Evolutionary conservation across 2,113 vertebrate genomes (phyloP).

Genomic region (Ahaetulla prasina): DNA sequence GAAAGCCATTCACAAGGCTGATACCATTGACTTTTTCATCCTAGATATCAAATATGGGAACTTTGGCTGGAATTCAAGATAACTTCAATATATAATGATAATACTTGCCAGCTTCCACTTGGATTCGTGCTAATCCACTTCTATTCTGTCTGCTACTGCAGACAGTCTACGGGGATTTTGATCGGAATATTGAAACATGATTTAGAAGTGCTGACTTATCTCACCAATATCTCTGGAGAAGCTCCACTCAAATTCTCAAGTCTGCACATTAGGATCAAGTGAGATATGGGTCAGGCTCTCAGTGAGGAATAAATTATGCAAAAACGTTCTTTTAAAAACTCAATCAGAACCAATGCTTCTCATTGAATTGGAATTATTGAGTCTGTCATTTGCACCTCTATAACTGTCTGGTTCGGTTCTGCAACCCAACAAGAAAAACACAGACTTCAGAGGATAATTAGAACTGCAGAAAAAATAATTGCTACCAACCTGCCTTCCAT

Average conservation of each 20-base stretch:
- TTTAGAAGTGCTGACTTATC: background rate
- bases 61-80: slow-evolving; percentile 58
- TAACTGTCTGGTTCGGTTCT: too few species aligned
- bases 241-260: background rate
- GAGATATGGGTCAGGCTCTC: slow-evolving; percentile 8
- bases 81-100: slow-evolving; percentile 44
- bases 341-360: slow-evolving; percentile 29
- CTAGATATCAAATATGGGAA: slow-evolving; percentile 32
- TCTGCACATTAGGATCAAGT: background rate
- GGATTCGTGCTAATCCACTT: slow-evolving; percentile 38
- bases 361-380: too few species aligned
- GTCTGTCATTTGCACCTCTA: too few species aligned
- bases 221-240: slow-evolving; percentile 12
- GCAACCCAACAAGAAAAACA: too few species aligned
- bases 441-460: too few species aligned
- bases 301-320: slow-evolving; percentile 6
- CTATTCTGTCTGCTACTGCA: slow-evolving; percentile 20
- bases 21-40: slow-evolving; percentile 56
- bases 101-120: slow-evolving; percentile 30
- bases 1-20: slow-evolving; percentile 58
- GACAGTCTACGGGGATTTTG: slow-evolving; percentile 17
- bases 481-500: too few species aligned
- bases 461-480: too few species aligned
- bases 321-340: slow-evolving; percentile 24
- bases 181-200: slow-evolving; percentile 14